Conservation (phyloP, 2,113 vertebrate genomes). For the Tichodroma muraria region DNA sequence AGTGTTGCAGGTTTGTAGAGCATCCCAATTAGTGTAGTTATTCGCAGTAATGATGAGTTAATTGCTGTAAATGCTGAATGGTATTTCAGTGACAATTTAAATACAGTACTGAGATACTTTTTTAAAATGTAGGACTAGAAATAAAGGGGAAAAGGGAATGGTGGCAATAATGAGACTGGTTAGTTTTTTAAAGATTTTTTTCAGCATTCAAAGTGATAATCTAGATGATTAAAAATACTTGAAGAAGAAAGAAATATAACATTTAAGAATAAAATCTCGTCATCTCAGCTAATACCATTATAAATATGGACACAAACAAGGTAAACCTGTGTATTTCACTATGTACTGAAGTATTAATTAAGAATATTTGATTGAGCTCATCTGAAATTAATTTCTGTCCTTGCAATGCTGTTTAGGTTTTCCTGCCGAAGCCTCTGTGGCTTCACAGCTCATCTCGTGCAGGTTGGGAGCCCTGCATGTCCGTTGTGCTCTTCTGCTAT, state of each 20-base stretch:
- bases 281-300: background rate
- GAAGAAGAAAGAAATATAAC: background rate
- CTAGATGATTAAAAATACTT: background rate
- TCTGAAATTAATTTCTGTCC: background rate
- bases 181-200: background rate
- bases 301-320: background rate
- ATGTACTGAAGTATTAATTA: background rate
- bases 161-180: background rate
- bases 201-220: background rate
- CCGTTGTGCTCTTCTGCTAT: background rate
- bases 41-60: slow-evolving; percentile 76
- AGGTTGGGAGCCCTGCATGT: background rate
- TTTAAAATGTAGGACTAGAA: background rate
- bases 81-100: slow-evolving; percentile 69
- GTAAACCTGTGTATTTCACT: background rate
- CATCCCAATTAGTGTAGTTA: slow-evolving; percentile 75
- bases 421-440: background rate
- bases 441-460: background rate
- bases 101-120: slow-evolving; percentile 16
- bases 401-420: background rate
- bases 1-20: slow-evolving; percentile 73
- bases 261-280: background rate
- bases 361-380: background rate
- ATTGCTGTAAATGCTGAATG: slow-evolving; percentile 69
- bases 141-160: background rate